A percentile compares a stretch with the other conserved stretches of the same genome.
These are phyloP conservation scores for Dinothrombium tinctorium DNA, from an alignment of 1,140 invertebrate genomes.

Conservation along the genomic window DNA sequence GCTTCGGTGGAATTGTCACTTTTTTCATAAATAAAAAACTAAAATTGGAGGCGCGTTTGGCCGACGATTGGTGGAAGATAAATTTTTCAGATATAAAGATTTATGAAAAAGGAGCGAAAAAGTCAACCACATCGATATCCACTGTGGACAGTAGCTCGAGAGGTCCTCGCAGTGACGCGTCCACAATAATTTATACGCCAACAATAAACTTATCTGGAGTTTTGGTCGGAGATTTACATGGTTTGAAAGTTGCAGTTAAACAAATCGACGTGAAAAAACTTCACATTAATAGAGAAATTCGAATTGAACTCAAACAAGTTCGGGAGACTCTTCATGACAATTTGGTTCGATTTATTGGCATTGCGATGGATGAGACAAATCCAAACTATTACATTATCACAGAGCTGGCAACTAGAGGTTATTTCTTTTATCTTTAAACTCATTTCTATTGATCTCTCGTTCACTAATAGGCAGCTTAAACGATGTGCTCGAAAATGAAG, in stretches of 20 bases:
- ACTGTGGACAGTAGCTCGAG: not conserved
- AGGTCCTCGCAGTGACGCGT: not conserved
- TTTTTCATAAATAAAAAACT: constrained; percentile 9
- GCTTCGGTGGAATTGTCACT: not conserved
- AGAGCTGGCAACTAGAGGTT: constrained; percentile 86
- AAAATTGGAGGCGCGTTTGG: constrained; percentile 6
- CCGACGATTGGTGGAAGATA: constrained; percentile 10
- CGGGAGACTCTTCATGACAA: constrained; percentile 66
- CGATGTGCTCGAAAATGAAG: constrained; percentile 80
- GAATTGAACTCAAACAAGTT: constrained; percentile 24
- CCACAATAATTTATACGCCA: not conserved
- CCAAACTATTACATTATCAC: constrained; percentile 47
- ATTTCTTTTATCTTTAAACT: no score
- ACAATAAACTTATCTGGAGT: constrained; percentile 3
- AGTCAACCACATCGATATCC: not conserved
- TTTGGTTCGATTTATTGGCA: constrained; percentile 57
- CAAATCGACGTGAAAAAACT: constrained; percentile 13
- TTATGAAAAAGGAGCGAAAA: not conserved
- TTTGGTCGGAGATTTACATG: constrained; percentile 6
- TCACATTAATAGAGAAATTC: constrained; percentile 12
- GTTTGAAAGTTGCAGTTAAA: constrained; percentile 14
- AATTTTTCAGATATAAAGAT: constrained; percentile 9
- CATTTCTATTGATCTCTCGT: no score
- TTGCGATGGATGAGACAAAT: constrained; percentile 42
- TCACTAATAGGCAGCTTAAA: constrained; percentile 63